Evolutionary conservation across 2,797 vertebrate species (phyloP).

Genomic region (Notolabrus celidotus): DNA sequence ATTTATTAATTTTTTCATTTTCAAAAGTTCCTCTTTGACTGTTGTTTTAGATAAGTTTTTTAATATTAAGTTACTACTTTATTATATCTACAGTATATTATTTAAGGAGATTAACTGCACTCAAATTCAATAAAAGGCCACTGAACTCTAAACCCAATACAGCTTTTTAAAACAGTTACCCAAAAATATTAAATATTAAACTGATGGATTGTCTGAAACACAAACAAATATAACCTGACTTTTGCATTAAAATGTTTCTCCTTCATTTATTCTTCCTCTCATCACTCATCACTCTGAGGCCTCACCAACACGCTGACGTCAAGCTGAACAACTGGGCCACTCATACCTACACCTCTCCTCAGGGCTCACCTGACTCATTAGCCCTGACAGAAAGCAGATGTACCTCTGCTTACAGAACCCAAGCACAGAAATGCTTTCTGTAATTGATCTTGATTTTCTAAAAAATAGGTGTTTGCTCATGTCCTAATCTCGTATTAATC

Average conservation of each 20-base stretch:
- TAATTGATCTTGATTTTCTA: not conserved
- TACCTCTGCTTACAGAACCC: not conserved
- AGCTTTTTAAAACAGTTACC: no score
- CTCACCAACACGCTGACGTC: constrained; percentile 19
- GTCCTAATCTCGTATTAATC: constrained; percentile 3
- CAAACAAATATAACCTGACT: not conserved
- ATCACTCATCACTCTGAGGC: constrained; percentile 31
- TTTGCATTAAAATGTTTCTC: constrained; percentile 9
- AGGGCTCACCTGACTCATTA: constrained; percentile 16
- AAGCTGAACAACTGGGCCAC: constrained; percentile 27
- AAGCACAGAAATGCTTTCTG: not conserved
- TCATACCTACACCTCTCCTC: constrained; percentile 21
- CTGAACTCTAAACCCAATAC: no score
- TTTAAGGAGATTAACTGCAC: no score
- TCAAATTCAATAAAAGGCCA: no score
- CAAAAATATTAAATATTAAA: no score
- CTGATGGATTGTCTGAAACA: no score
- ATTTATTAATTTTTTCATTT: no score
- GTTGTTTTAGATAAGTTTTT: no score
- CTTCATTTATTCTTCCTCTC: constrained; percentile 9
- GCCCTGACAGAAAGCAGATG: constrained; percentile 27
- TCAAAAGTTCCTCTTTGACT: no score
- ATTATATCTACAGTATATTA: no score
- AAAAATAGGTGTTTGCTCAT: not conserved
- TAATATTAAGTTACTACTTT: no score